phyloP scores from a whole-genome alignment of 2,888 invertebrate species.

The Drosophila fungiperda region DNA sequence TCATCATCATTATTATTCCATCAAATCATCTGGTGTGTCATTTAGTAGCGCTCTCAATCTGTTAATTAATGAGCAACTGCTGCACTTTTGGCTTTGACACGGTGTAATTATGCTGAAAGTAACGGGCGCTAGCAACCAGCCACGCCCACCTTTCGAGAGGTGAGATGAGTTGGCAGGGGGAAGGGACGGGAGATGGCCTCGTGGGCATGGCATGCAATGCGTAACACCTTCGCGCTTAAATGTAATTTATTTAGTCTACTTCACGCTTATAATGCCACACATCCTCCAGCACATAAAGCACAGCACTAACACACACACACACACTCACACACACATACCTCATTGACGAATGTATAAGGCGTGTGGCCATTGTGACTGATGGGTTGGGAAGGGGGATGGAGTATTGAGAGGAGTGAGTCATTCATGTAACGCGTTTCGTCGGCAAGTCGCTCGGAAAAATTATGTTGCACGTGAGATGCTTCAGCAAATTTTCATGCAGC shows the following conservation, averaged over 20 bases:
- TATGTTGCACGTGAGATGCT: conserved; percentile 84
- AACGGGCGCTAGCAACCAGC: conserved; percentile 28
- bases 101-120: conserved; percentile 55
- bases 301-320: conserved; percentile 26
- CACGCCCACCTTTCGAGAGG: conserved; percentile 25
- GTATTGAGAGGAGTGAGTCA: conserved; percentile 1
- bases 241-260: conserved; percentile 79
- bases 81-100: conserved; percentile 51
- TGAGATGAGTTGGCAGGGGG: neutral
- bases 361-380: conserved; percentile 1
- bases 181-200: neutral
- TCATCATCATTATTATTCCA: neutral
- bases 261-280: conserved; percentile 75
- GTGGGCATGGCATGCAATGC: conserved; percentile 47
- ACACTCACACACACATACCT: conserved; percentile 7
- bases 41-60: conserved; percentile 22
- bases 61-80: conserved; percentile 56
- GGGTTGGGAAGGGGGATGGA: neutral
- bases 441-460: conserved; percentile 83
- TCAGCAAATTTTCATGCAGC: conserved; percentile 74
- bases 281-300: conserved; percentile 49
- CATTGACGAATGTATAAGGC: conserved; percentile 8
- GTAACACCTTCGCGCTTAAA: conserved; percentile 73
- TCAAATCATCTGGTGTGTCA: conserved; percentile 12
- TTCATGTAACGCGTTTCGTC: conserved; percentile 71